Conservation (phyloP, 1,140 invertebrate genomes). For the Zaprionus nigranus region DNA sequence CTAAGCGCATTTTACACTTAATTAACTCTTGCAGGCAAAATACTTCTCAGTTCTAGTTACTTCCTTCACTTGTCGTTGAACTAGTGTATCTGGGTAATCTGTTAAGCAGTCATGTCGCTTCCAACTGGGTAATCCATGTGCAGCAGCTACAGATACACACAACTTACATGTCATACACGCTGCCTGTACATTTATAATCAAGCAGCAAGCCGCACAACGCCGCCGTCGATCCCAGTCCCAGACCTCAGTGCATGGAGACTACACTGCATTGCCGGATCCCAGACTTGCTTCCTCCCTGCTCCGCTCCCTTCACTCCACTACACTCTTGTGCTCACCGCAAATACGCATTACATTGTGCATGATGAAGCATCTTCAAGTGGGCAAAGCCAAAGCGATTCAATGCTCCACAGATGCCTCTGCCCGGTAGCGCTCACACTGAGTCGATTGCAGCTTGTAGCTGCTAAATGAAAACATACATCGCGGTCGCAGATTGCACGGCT, state of each 20-base stretch:
- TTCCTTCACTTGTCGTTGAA: neutral
- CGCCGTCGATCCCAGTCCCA: neutral
- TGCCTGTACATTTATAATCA: constrained; percentile 76
- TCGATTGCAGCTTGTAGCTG: constrained; percentile 60
- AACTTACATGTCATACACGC: constrained; percentile 77
- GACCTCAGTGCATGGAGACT: constrained; percentile 2
- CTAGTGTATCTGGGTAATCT: neutral
- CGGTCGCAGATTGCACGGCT: constrained; percentile 52
- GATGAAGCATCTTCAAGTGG: constrained; percentile 76
- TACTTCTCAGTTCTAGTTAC: neutral
- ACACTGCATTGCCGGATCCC: neutral
- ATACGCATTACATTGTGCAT: constrained; percentile 61
- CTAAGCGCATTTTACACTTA: neutral
- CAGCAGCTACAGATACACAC: constrained; percentile 47
- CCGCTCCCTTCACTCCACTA: too few relatives aligned
- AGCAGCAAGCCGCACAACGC: constrained; percentile 64
- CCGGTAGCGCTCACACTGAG: constrained; percentile 56
- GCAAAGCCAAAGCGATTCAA: constrained; percentile 47
- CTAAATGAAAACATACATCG: constrained; percentile 80
- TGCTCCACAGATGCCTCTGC: constrained; percentile 38
- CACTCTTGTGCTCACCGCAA: constrained; percentile 19
- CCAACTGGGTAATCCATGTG: constrained; percentile 30
- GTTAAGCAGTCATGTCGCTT: constrained; percentile 1
- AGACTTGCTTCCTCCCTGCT: neutral
- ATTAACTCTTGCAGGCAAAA: neutral